Evolutionary conservation across 2,888 invertebrate species (phyloP), one percentile per base, ranked within the genome.

Genomic region (Lacanobia wlatinum): DNA sequence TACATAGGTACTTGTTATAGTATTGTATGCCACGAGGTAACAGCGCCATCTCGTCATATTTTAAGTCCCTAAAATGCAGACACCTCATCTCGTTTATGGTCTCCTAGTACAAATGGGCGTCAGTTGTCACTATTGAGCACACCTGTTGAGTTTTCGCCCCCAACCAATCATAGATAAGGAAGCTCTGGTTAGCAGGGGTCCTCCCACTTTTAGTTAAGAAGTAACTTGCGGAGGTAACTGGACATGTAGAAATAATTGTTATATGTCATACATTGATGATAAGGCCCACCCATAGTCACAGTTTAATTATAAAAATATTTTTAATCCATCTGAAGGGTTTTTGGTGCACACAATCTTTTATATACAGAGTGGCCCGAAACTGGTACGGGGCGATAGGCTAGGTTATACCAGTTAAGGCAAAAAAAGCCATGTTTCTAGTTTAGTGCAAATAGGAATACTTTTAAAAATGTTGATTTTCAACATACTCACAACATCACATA

Each of bases 31-130:
- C 21, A 38, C n/a, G 14, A 23, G 7, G 16, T 48, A 6, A 23
- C 18, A 67, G 43, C 43, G 68, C 68, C 53, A 67, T 53, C 68
- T 67, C 8, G 67, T 14, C 34, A 40, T 40, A 12, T 40, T 40
- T 40, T 40, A 40, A 12, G 40, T 12, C 40, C 3, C 12, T 16
- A 2, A 18, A 55, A 21, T 28, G 10, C 2, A 18, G 38, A 68
- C 10, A 2, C 10, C 52, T 53, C 12, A 2, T 8, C 1, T 9
- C 6, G 16, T 21, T 66, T 21, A 52, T 46, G 23, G 16, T n/a
- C 2, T 28, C 40, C 65, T 64, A 52, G 53, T 69, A 69, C 6
- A 9, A 67, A 53, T 65, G 2, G 65, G 23, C 38, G 38, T 18
- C 4, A 12, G 40, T 23, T 46, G 18, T 21, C 23, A 38, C 38